Base-by-base conservation (phyloP, 2,113 vertebrate species). In the Megaptera novaeangliae region DNA sequence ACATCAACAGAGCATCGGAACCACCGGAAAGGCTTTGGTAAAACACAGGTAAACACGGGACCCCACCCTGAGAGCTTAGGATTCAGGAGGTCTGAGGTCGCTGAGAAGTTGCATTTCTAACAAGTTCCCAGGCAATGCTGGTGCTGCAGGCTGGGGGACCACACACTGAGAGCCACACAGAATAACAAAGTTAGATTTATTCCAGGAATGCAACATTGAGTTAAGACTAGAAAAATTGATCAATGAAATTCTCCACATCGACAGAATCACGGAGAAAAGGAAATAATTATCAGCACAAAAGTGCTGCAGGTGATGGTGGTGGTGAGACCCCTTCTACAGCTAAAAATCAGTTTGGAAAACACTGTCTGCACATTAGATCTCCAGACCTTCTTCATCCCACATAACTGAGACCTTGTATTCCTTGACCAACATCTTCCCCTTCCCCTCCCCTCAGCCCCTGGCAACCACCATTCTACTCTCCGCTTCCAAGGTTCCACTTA, bases 401-500 rank as follows among this genome's bases (percentile, higher is more conserved):
- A 6, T 6, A 21, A 41, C 52, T n/a, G 55, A 27, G 68, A 18
- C 59, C 18, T 17, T 6, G n/a, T 36, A 5, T 44, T 31, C 44
- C 59, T 44, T 36, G 69, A 36, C 78, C 25, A 4, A 0, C 68
- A 4, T 8, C 46, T 66, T 57, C 68, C 25, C 31, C n/a, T 2
- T 14, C 29, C 5, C 10, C 13, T 49, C 11, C 4, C 46, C 71
- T 41, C 12, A 8, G 52, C 44, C 44, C 36, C 14, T 2, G 13
- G 6, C 59, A 57, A 23, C 25, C 13, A 3, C 36, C 18, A 5
- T 11, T 29, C 68, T 20, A 0, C 49, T 8, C 55, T 57, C 72
- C 2, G 34, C 41, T 5, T 59, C 71, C 61, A 1, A 3, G 11
- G 15, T 0, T 14, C 63, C 12, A 2, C 72, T 4, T 2, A 3